Evolutionary conservation across 2,888 invertebrate genomes (phyloP).

Genomic region (Ochropleura leucogaster): DNA sequence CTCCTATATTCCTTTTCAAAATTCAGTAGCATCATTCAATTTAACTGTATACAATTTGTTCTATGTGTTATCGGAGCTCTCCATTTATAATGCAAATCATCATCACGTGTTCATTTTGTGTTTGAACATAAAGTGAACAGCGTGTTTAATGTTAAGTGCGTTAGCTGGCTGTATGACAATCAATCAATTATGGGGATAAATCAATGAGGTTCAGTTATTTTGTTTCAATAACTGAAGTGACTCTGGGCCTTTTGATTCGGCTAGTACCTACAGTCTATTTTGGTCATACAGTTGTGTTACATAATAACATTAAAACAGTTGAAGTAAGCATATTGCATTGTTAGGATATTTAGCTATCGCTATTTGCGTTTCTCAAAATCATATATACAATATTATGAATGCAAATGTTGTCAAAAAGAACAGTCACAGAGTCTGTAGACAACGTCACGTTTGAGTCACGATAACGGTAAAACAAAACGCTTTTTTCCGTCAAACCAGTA

Average conservation of each 20-base stretch:
- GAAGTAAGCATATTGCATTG: not conserved
- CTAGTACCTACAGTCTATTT: too few relatives aligned
- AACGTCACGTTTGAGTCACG: not conserved
- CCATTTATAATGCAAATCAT: constrained; percentile 63
- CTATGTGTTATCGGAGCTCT: constrained; percentile 51
- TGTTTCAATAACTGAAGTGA: constrained; percentile 1
- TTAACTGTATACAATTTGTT: constrained; percentile 49
- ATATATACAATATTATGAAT: not conserved
- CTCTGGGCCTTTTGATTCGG: not conserved
- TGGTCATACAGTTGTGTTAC: not conserved
- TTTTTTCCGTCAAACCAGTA: not conserved
- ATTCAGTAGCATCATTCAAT: constrained; percentile 63
- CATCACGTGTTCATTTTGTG: constrained; percentile 58
- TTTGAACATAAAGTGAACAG: constrained; percentile 48
- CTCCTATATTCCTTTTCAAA: constrained; percentile 42
- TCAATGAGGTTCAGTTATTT: constrained; percentile 42
- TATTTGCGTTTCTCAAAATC: not conserved
- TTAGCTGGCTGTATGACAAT: constrained; percentile 36
- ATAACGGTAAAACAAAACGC: not conserved
- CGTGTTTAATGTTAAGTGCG: constrained; percentile 19
- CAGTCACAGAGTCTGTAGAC: too few relatives aligned
- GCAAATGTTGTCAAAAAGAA: not conserved
- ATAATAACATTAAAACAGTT: not conserved
- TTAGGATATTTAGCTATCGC: not conserved
- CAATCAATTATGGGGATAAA: constrained; percentile 44